Evolutionary conservation across 2,113 vertebrate species (phyloP).

Genomic region (Eudyptes chrysolophus): DNA sequence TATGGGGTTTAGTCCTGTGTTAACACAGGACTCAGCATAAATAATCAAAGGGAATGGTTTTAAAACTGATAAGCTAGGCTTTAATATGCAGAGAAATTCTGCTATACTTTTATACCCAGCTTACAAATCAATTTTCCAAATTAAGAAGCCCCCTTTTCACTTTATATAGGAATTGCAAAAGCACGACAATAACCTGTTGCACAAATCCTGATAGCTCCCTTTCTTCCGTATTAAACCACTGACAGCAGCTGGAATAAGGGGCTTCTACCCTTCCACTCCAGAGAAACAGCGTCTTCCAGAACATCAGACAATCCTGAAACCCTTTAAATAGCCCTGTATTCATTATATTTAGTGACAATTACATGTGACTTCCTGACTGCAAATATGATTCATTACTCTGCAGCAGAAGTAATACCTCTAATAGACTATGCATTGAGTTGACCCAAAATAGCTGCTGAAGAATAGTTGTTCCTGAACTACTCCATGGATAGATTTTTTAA

Average conservation of each 20-base stretch:
- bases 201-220: not conserved
- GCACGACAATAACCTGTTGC: fast-evolving
- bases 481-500: not conserved
- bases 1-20: not conserved
- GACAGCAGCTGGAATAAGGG: not conserved
- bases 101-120: not conserved
- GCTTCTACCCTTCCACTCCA: not conserved
- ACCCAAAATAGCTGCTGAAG: constrained; percentile 57
- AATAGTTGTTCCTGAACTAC: constrained; percentile 17
- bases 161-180: not conserved
- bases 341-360: constrained; percentile 41
- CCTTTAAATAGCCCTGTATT: constrained; percentile 45
- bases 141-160: not conserved
- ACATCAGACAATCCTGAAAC: constrained; percentile 19
- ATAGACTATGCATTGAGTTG: constrained; percentile 46
- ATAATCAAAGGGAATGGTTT: constrained; percentile 23
- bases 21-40: constrained; percentile 13
- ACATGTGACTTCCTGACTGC: constrained; percentile 30
- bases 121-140: not conserved
- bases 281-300: not conserved
- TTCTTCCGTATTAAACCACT: not conserved
- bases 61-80: not conserved
- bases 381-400: constrained; percentile 58
- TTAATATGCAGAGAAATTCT: not conserved
- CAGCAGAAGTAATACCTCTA: constrained; percentile 47